Evolutionary conservation across 2,797 vertebrate species (phyloP).

Genomic region (Sebastolobus altivelis): DNA sequence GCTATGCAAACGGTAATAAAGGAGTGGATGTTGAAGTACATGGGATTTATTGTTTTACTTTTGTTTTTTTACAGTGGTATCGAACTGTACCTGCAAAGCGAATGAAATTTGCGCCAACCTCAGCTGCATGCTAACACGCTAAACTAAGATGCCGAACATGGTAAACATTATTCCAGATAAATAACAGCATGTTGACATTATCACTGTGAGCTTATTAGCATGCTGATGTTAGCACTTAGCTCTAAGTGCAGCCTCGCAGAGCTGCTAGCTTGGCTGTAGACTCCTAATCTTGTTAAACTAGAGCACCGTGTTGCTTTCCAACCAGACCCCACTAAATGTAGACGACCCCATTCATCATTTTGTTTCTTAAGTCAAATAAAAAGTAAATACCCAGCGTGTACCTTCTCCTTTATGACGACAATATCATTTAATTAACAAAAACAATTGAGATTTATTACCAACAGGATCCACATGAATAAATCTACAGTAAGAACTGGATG

Average conservation of each 20-base stretch:
- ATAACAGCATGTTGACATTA: neutral
- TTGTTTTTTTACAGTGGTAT: too few relatives aligned
- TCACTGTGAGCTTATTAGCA: neutral
- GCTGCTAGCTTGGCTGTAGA: neutral
- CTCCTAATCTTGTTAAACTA: neutral
- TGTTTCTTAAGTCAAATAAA: conserved; percentile 49
- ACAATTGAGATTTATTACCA: conserved; percentile 70
- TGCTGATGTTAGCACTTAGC: neutral
- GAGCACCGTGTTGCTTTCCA: neutral
- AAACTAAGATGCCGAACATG: neutral
- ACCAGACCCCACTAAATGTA: conserved; percentile 2
- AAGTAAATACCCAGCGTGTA: conserved; percentile 45
- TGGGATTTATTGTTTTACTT: too few relatives aligned
- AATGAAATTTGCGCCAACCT: neutral
- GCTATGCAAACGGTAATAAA: too few relatives aligned
- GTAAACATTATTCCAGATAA: neutral
- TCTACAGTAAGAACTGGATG: conserved; percentile 44
- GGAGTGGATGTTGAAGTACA: too few relatives aligned
- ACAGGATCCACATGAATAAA: conserved; percentile 58
- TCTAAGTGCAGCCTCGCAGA: neutral
- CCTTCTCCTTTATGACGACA: conserved; percentile 40
- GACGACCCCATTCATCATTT: conserved; percentile 61
- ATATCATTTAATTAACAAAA: conserved; percentile 58
- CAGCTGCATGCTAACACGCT: neutral
- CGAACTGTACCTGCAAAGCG: neutral